Evolutionary conservation across 2,888 invertebrate genomes (phyloP).

Genomic region (Flexamia atlantica): DNA sequence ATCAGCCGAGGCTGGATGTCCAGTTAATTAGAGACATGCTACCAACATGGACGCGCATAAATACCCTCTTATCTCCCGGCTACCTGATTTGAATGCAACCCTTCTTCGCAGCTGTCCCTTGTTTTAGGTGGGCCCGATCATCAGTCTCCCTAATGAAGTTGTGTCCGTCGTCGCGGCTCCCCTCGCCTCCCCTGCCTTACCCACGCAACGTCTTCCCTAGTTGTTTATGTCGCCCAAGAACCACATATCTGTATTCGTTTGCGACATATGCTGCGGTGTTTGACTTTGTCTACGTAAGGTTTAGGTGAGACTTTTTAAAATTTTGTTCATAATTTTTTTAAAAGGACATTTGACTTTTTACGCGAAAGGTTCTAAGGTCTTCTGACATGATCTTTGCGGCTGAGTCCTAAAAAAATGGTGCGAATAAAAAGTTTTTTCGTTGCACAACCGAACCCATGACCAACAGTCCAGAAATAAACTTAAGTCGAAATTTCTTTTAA

Average conservation of each 20-base stretch:
- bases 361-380: too few relatives aligned
- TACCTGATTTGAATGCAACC: conserved; percentile 60
- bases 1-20: conserved; percentile 53
- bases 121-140: conserved; percentile 56
- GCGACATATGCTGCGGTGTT: not conserved
- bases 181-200: conserved; percentile 20
- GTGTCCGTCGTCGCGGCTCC: conserved; percentile 1
- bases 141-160: conserved; percentile 52
- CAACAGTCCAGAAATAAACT: too few relatives aligned
- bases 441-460: too few relatives aligned
- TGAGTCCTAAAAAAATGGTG: too few relatives aligned
- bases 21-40: conserved; percentile 58
- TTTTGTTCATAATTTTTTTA: not conserved
- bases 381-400: too few relatives aligned
- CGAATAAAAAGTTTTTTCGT: too few relatives aligned
- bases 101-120: conserved; percentile 59
- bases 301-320: not conserved
- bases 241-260: not conserved
- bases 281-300: not conserved
- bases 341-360: too few relatives aligned
- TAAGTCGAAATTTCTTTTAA: too few relatives aligned
- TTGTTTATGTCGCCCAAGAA: conserved; percentile 17
- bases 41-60: conserved; percentile 59
- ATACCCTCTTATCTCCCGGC: conserved; percentile 59
- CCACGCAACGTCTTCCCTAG: conserved; percentile 32